Conservation (phyloP, 1,140 invertebrate genomes). For the Tenebrio molitor region DNA sequence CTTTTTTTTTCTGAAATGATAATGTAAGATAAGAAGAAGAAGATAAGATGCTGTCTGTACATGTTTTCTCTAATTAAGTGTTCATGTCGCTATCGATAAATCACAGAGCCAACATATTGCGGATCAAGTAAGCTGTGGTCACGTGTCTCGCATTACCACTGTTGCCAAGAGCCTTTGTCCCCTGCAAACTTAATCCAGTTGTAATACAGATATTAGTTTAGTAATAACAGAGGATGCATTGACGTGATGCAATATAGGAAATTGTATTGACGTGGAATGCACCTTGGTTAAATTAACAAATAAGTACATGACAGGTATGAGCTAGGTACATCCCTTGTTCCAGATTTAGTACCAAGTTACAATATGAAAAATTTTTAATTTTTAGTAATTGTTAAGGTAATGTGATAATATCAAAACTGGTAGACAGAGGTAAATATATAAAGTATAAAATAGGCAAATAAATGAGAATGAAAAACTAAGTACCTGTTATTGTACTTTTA, state of each 20-base stretch:
- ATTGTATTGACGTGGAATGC: constrained; percentile 15
- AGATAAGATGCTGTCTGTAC: not conserved
- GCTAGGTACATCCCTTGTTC: not conserved
- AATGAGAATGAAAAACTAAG: no score
- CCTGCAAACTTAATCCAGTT: constrained; percentile 55
- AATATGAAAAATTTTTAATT: no score
- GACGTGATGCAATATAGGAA: constrained; percentile 1
- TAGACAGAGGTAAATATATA: no score
- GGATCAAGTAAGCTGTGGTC: constrained; percentile 57
- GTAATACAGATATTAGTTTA: constrained; percentile 54
- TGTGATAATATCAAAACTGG: no score
- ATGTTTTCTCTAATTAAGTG: constrained; percentile 58
- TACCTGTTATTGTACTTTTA: no score
- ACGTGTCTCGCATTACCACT: constrained; percentile 59
- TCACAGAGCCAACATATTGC: constrained; percentile 58
- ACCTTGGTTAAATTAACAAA: not conserved
- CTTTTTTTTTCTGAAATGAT: no score
- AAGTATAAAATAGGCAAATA: no score
- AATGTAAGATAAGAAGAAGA: no score
- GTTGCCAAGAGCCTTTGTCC: constrained; percentile 54
- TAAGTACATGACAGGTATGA: not conserved
- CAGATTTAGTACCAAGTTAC: no score
- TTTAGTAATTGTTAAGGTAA: no score
- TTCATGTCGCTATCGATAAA: constrained; percentile 61
- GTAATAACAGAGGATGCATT: constrained; percentile 5